Conservation (phyloP, 1,140 invertebrate genomes). For the Melanaphis sacchari region DNA sequence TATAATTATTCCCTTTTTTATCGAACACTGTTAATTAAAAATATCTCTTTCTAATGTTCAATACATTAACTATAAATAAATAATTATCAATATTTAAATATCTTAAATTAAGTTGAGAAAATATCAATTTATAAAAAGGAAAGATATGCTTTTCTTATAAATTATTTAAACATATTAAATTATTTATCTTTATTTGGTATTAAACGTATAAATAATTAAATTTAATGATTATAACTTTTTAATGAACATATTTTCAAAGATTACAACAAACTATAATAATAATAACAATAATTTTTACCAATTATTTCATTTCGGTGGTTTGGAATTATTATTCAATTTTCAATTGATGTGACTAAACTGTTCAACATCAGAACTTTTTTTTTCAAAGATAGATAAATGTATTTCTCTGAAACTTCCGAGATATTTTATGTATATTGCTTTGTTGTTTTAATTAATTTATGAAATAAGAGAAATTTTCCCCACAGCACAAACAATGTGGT, state of each 20-base stretch:
- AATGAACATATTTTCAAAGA: not conserved
- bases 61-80: not conserved
- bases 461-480: not conserved
- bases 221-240: not conserved
- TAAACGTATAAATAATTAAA: not conserved
- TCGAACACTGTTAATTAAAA: not conserved
- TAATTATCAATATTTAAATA: not conserved
- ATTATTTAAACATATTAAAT: not conserved
- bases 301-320: not conserved
- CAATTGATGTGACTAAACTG: not conserved
- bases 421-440: not conserved
- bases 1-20: not conserved
- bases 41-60: not conserved
- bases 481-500: not conserved
- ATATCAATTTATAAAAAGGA: not conserved
- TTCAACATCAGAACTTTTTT: not conserved
- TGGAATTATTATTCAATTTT: not conserved
- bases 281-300: not conserved
- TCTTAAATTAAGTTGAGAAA: not conserved
- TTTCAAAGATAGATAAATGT: not conserved
- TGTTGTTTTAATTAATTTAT: conserved; percentile 13
- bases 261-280: not conserved
- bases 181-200: not conserved
- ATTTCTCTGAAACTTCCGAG: not conserved
- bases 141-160: not conserved